phyloP scores from a whole-genome alignment of 2,113 vertebrate genomes.

The Diglossa brunneiventris region DNA sequence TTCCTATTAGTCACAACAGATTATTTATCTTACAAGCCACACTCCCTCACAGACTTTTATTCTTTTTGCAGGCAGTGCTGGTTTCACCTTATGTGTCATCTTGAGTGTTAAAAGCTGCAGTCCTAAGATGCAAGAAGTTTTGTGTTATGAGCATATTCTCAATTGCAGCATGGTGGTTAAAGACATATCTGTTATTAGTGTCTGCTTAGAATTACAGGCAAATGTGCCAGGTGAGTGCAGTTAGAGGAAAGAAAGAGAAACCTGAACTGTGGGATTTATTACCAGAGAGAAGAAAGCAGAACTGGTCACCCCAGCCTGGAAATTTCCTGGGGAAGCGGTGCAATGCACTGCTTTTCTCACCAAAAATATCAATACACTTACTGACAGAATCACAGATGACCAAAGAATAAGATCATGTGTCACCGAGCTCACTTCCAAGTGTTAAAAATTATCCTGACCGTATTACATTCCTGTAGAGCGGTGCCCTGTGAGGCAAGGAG shows the following conservation, averaged over 20 bases:
- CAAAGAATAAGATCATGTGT: background rate
- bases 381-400: background rate
- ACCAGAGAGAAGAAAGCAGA: background rate
- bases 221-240: background rate
- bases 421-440: background rate
- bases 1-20: background rate
- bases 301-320: accelerated
- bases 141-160: background rate
- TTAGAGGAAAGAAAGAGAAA: background rate
- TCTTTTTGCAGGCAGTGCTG: background rate
- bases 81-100: background rate
- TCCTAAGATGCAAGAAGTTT: background rate
- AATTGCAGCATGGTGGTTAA: background rate
- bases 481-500: background rate
- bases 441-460: background rate
- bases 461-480: background rate
- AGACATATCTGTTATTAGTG: background rate
- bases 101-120: background rate
- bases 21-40: background rate
- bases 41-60: background rate
- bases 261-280: background rate
- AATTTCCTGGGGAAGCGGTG: background rate
- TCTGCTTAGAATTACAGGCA: background rate
- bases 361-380: background rate
- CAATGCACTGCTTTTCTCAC: background rate